Evolutionary conservation across 2,113 vertebrate genomes (phyloP), one percentile per base, ranked within the genome.

Genomic region (Excalfactoria chinensis): DNA sequence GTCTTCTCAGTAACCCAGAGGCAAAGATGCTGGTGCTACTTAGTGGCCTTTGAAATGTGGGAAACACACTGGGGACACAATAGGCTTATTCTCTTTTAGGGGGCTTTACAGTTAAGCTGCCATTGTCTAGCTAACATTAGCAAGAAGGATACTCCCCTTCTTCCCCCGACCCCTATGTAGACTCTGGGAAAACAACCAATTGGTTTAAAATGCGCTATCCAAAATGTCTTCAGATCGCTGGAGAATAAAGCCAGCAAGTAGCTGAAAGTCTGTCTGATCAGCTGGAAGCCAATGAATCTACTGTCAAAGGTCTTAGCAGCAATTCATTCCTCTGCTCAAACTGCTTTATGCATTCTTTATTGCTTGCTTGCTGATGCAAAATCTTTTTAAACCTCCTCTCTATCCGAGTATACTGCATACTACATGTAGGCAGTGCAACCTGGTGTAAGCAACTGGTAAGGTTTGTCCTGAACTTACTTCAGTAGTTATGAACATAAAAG

Each of bases 11-110:
- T 93, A 83, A 86, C 84, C 96, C 91, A 90, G 93, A 94, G 92
- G 96, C 96, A 92, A 95, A 79, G 88, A 92, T 81, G 86, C 93
- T 95, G 86, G 89, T 89, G 81, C 95, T 95, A 71, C 92, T 94
- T 88, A 89, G 87, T 84, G 83, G 84, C 84, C 86, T 95, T 96
- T 96, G 95, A 93, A 95, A 97, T 97, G 94, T 92, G 93, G 96
- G 96, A 96, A 95, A 96, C 93, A 92, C 91, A 90, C 94, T 96
- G 89, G 86, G 83, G 81, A 93, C 85, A 97, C 97, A 97, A 94
- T 86, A 53, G 95, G 70, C 68, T 95, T 88, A 94, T 95, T 95
- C 91, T 97, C 93, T 93, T 93, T 86, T 84, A 88, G 91, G 95
- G 83, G 87, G 91, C 95, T 97, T 97, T 95, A 95, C 86, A 95